A percentile compares a stretch with the other conserved stretches of the same genome.
Conservation (phyloP, 2,888 invertebrate genomes). For the Nyleta sp. region DNA sequence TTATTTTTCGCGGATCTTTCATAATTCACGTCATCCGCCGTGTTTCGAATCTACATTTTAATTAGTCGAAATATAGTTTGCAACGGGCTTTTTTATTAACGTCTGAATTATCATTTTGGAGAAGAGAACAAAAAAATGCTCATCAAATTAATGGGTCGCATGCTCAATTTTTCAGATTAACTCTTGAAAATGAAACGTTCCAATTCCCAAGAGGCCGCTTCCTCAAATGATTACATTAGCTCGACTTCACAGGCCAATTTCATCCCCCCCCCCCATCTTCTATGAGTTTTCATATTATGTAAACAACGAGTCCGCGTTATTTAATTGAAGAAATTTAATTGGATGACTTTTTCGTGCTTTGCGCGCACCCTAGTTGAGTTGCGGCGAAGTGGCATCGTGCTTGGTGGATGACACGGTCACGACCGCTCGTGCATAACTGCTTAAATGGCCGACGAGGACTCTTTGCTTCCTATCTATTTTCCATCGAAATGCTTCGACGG, state of each 20-base stretch:
- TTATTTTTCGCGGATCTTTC: too few relatives aligned
- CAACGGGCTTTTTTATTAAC: too few relatives aligned
- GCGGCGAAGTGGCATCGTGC: too few relatives aligned
- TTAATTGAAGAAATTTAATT: conserved; percentile 6
- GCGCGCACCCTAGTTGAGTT: too few relatives aligned
- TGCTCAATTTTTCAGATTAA: too few relatives aligned
- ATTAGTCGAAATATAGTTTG: too few relatives aligned
- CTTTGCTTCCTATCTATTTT: background rate
- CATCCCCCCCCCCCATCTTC: background rate
- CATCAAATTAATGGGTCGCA: too few relatives aligned
- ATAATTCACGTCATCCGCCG: background rate
- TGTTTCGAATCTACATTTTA: too few relatives aligned
- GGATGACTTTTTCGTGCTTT: background rate
- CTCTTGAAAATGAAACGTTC: background rate
- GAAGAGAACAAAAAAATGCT: too few relatives aligned
- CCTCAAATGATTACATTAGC: conserved; percentile 1
- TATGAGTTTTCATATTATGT: conserved; percentile 1
- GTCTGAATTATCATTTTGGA: too few relatives aligned
- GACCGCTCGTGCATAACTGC: background rate
- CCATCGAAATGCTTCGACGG: background rate
- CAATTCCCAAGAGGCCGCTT: background rate
- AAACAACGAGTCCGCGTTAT: background rate
- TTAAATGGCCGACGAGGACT: background rate
- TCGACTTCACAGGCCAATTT: background rate
- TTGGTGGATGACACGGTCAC: too few relatives aligned